These are phyloP conservation scores for Sclerodermus sp. DNA, from an alignment of 2,888 invertebrate species.

Conservation along the genomic window DNA sequence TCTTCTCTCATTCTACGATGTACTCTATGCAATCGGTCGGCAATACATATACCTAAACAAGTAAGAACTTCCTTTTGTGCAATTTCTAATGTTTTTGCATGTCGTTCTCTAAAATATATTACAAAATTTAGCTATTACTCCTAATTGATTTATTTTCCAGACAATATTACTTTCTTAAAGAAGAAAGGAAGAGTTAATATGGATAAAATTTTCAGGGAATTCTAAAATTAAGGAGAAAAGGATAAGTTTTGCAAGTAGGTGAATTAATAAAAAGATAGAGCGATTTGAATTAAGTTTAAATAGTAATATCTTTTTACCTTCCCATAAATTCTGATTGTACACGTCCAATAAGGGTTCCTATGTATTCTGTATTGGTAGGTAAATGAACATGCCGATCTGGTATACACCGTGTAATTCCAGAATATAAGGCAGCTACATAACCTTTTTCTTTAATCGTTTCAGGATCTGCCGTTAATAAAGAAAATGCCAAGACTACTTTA, in stretches of 20 bases:
- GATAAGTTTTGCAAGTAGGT: too few species aligned
- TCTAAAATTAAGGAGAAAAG: too few species aligned
- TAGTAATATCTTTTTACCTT: constrained; percentile 59
- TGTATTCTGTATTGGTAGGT: constrained; percentile 84
- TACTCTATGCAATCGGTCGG: constrained; percentile 85
- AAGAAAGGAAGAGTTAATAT: background rate
- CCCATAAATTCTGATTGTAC: constrained; percentile 91
- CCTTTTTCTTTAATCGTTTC: constrained; percentile 87
- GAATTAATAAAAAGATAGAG: background rate
- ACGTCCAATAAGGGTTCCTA: constrained; percentile 82
- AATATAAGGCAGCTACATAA: constrained; percentile 83
- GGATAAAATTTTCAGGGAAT: constrained; percentile 6
- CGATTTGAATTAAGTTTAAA: background rate
- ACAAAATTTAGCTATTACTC: background rate
- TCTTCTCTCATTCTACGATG: constrained; percentile 86
- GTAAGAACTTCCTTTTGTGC: constrained; percentile 96
- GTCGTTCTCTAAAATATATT: constrained; percentile 69
- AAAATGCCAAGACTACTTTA: constrained; percentile 83
- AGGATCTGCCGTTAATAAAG: constrained; percentile 80
- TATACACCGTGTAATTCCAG: constrained; percentile 83
- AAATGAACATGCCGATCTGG: constrained; percentile 87
- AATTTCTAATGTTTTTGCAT: constrained; percentile 95
- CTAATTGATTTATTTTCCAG: background rate
- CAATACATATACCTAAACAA: constrained; percentile 90
- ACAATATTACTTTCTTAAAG: background rate